Conservation (phyloP, 2,888 invertebrate genomes). For the Eurois occulta region DNA sequence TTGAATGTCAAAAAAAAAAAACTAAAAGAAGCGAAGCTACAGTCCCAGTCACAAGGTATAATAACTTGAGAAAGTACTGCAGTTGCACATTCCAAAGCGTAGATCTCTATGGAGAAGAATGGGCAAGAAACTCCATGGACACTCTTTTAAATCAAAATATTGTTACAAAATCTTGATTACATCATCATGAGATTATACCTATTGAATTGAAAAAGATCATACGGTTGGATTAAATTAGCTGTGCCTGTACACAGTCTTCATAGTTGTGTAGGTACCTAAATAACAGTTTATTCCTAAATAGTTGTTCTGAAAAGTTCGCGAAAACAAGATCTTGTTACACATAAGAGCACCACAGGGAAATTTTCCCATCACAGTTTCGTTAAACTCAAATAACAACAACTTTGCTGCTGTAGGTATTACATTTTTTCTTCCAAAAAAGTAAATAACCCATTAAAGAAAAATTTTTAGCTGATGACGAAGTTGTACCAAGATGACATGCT, state of each 20-base stretch:
- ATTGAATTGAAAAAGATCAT: neutral
- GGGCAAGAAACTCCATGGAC: too few species aligned
- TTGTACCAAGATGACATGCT: neutral
- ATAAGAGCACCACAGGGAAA: constrained; percentile 20
- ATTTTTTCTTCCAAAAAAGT: neutral
- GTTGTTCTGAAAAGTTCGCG: neutral
- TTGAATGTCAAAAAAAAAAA: too few species aligned
- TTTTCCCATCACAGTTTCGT: constrained; percentile 21
- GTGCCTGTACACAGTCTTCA: neutral
- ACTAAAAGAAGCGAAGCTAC: too few species aligned
- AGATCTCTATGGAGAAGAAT: too few species aligned
- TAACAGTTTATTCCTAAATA: neutral
- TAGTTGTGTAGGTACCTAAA: neutral
- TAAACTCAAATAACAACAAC: constrained; percentile 7
- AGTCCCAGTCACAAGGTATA: too few species aligned
- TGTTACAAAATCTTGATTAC: too few species aligned
- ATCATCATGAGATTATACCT: too few species aligned
- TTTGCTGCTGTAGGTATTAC: neutral
- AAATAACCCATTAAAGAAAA: neutral
- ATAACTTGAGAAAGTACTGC: too few species aligned
- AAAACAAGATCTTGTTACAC: neutral
- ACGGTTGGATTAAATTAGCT: neutral
- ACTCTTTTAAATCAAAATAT: too few species aligned
- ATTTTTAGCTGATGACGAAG: neutral
- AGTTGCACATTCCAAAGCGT: too few species aligned